A percentile compares a stretch with the other conserved stretches of the same genome.
Conservation (phyloP, 1,140 invertebrate species). For the Sminthurides bifidus region DNA sequence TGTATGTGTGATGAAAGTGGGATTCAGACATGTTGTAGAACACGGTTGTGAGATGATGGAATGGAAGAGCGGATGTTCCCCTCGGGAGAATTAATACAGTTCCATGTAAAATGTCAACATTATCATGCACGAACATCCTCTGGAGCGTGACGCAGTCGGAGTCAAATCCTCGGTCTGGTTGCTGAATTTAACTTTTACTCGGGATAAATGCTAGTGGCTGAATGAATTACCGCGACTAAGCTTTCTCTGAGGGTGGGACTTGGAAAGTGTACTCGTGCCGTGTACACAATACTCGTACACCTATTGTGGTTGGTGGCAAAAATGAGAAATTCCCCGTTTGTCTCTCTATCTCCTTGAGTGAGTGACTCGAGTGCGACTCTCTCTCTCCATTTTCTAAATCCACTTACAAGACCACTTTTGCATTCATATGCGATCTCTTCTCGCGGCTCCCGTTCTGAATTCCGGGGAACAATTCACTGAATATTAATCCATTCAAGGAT, state of each 20-base stretch:
- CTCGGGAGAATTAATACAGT: slow-evolving; percentile 31
- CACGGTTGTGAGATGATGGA: slow-evolving; percentile 27
- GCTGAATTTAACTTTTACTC: too few species aligned
- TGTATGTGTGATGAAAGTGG: slow-evolving; percentile 12
- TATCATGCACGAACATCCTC: slow-evolving; percentile 29
- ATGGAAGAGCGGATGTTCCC: slow-evolving; percentile 30
- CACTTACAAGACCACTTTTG: slow-evolving; percentile 4
- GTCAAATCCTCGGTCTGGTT: too few species aligned
- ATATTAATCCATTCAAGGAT: too few species aligned
- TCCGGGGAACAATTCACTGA: slow-evolving; percentile 19
- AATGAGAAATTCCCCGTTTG: too few species aligned
- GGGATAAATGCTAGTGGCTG: too few species aligned
- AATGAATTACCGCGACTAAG: too few species aligned
- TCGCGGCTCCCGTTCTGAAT: slow-evolving; percentile 11
- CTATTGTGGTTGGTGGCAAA: too few species aligned
- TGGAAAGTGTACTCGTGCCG: neutral
- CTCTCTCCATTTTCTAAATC: slow-evolving; percentile 4
- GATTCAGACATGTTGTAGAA: slow-evolving; percentile 20
- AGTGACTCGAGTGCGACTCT: too few species aligned
- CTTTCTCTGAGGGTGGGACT: too few species aligned
- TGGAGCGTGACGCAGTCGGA: slow-evolving; percentile 29
- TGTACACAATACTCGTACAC: neutral
- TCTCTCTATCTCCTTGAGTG: too few species aligned
- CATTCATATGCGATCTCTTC: slow-evolving; percentile 4
- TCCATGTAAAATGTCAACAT: slow-evolving; percentile 32